Conservation (phyloP, 2,888 invertebrate genomes). For the Myathropa florea region DNA sequence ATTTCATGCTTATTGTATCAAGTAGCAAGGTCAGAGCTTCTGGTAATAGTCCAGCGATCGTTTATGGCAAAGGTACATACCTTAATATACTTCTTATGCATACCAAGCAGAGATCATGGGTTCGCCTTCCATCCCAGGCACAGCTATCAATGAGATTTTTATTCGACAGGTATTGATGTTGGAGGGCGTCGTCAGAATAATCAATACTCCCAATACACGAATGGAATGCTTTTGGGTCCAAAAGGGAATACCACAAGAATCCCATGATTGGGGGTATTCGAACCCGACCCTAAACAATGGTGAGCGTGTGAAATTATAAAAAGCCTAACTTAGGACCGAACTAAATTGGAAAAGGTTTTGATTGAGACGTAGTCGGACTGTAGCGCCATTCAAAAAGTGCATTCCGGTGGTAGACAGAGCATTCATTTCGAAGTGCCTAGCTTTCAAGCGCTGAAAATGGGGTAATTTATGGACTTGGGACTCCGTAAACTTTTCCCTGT, state of each 20-base stretch:
- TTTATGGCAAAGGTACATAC: background rate
- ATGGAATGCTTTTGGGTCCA: background rate
- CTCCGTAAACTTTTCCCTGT: background rate
- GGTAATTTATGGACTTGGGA: background rate
- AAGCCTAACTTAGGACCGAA: background rate
- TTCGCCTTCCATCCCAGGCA: background rate
- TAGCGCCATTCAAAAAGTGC: background rate
- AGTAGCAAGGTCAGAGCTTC: background rate
- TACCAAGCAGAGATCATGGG: background rate
- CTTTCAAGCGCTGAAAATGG: background rate
- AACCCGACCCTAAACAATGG: background rate
- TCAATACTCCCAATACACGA: background rate
- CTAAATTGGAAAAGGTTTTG: background rate
- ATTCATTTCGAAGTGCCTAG: background rate
- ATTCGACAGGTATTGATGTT: background rate
- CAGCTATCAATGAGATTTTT: background rate
- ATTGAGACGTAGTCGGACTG: background rate
- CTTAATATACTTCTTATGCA: background rate
- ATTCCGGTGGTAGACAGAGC: background rate
- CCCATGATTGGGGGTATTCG: background rate
- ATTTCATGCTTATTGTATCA: background rate
- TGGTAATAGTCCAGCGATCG: background rate
- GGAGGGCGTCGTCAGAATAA: background rate
- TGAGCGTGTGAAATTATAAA: background rate
- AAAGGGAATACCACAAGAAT: background rate